Conservation (phyloP, 2,888 invertebrate species). For the Norana najaformis region DNA sequence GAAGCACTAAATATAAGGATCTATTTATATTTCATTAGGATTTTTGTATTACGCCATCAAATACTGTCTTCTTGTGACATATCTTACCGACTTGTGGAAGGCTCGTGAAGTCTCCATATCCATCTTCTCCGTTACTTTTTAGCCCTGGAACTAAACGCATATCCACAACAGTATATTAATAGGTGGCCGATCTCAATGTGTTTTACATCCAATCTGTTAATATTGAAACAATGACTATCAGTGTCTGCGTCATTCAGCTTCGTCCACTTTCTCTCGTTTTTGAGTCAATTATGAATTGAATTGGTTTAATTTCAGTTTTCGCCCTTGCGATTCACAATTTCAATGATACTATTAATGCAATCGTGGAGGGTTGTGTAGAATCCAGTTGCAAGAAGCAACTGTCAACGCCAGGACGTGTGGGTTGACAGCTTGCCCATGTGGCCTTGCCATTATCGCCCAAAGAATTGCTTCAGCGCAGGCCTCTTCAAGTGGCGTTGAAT, state of each 20-base stretch:
- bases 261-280: background rate
- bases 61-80: background rate
- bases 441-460: background rate
- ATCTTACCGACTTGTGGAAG: constrained; percentile 22
- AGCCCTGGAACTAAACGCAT: constrained; percentile 18
- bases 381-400: background rate
- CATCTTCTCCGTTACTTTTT: background rate
- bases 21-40: no score
- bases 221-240: background rate
- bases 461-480: background rate
- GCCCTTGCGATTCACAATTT: background rate
- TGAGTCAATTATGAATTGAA: background rate
- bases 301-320: background rate
- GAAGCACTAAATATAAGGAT: no score
- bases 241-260: background rate
- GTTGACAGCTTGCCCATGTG: background rate
- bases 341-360: background rate
- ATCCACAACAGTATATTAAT: background rate
- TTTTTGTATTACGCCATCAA: background rate
- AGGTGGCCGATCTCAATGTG: background rate
- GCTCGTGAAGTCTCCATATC: background rate
- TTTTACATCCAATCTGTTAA: background rate
- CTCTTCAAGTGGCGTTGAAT: no score
- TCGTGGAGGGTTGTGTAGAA: background rate
- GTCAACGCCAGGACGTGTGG: background rate